Base-by-base conservation (phyloP, 2,113 vertebrate species). In the Macrotus californicus region DNA sequence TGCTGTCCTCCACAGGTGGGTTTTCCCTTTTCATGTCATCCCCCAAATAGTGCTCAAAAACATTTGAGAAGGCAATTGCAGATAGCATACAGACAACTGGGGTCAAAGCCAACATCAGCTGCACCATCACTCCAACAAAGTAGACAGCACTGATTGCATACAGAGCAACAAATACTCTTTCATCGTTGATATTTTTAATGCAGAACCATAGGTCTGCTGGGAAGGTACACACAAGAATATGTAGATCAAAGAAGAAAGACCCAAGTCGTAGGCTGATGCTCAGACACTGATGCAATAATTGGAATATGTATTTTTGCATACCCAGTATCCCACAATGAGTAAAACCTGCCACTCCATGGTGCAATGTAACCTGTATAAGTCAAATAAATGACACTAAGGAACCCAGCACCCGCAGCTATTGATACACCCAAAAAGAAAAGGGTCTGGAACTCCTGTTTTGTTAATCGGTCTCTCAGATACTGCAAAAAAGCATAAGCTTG, bases 221-320 rank as follows among this genome's bases (percentile, higher is more conserved):
- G 98, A 99, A 99, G 88, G 99, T 99, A 99, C 99, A 99, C 94
- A 99, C 99, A 98, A 99, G 98, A 98, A 99, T 99, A 98, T 99
- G 99, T 85, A 99, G 99, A 98, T 99, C 99, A 97, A 99, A 99
- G 98, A 99, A 99, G 98, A 99, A 99, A 97, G 99, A 99, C 99
- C 99, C 99, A 99, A 75, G 99, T 99, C 83, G 99, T 99, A 95
- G 99, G 99, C 95, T 99, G 99, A 98, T 99, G 99, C 97, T 99
- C 99, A 56, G 99, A 99, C 96, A 99, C 99, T 0, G 99, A 99
- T 59, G 99, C 99, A 97, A 99, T 99, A 98, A 99, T 99, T 96
- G 99, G 99, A 98, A 99, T 99, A 98, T 99, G 99, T 98, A 99
- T 99, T 99, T 99, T 99, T 95, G 99, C 99, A 94, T 99, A 99